Percentiles rank a stretch among this genome's conserved stretches.
Evolutionary conservation across 2,888 invertebrate genomes (phyloP).

Genomic region (Lithodes maja): DNA sequence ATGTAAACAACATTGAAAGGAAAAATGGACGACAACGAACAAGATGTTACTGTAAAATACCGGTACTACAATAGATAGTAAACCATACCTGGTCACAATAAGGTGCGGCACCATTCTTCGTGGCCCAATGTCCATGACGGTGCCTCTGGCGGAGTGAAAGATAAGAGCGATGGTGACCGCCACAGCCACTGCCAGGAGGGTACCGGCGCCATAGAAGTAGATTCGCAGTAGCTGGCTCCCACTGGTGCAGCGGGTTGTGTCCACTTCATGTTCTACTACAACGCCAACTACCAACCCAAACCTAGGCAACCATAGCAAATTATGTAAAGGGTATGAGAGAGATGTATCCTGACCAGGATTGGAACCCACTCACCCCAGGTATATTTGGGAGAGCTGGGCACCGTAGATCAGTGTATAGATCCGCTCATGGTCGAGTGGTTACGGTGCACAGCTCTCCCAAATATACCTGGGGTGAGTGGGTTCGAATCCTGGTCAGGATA

Average conservation of each 20-base stretch:
- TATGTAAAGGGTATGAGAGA: too few relatives aligned
- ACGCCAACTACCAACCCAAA: conserved; percentile 68
- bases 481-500: too few relatives aligned
- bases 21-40: background rate
- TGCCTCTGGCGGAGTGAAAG: conserved; percentile 84
- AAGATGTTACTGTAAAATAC: background rate
- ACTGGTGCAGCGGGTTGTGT: conserved; percentile 56
- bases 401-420: too few relatives aligned
- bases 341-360: too few relatives aligned
- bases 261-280: conserved; percentile 71
- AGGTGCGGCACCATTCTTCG: conserved; percentile 83
- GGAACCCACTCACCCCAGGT: too few relatives aligned
- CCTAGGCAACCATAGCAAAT: conserved; percentile 15
- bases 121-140: conserved; percentile 84
- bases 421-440: too few relatives aligned
- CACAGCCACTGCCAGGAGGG: conserved; percentile 82
- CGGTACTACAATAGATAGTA: background rate
- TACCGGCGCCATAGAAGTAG: conserved; percentile 82
- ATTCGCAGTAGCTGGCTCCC: conserved; percentile 70
- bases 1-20: background rate
- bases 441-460: too few relatives aligned
- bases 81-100: conserved; percentile 82
- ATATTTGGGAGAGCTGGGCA: too few relatives aligned
- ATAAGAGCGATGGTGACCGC: conserved; percentile 83
- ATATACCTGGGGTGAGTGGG: too few relatives aligned